Percentiles rank a stretch among this genome's conserved stretches.
phyloP scores from a whole-genome alignment of 1,140 invertebrate genomes.

The Eurosta solidaginis region DNA sequence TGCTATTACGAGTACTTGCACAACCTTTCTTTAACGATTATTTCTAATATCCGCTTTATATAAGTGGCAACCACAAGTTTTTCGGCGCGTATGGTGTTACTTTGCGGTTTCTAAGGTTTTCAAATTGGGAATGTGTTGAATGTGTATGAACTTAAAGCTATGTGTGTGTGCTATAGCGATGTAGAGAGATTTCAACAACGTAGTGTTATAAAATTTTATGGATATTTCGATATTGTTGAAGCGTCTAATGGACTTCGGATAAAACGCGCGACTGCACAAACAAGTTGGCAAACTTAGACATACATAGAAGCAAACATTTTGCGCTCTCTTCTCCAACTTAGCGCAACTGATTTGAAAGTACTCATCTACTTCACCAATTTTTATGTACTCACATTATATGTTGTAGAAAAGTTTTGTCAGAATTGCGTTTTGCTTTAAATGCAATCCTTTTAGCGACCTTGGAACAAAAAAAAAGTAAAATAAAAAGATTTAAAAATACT shows the following conservation, averaged over 20 bases:
- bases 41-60: conserved; percentile 24
- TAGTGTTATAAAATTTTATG: conserved; percentile 32
- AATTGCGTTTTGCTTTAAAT: neutral
- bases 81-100: neutral
- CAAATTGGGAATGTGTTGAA: neutral
- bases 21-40: neutral
- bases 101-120: conserved; percentile 6
- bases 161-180: neutral
- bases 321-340: neutral
- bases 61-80: neutral
- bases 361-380: neutral
- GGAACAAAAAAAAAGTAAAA: neutral
- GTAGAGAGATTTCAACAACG: neutral
- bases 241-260: conserved; percentile 26
- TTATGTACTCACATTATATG: neutral
- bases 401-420: neutral
- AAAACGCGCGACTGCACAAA: conserved; percentile 26
- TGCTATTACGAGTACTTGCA: too few species aligned
- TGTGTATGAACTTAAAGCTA: neutral
- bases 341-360: neutral
- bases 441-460: neutral
- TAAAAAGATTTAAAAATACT: neutral
- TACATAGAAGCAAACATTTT: neutral
- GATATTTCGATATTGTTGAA: conserved; percentile 30
- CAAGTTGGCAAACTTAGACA: neutral